phyloP scores from a whole-genome alignment of 2,888 invertebrate species.

The Oxytorus armatus region DNA sequence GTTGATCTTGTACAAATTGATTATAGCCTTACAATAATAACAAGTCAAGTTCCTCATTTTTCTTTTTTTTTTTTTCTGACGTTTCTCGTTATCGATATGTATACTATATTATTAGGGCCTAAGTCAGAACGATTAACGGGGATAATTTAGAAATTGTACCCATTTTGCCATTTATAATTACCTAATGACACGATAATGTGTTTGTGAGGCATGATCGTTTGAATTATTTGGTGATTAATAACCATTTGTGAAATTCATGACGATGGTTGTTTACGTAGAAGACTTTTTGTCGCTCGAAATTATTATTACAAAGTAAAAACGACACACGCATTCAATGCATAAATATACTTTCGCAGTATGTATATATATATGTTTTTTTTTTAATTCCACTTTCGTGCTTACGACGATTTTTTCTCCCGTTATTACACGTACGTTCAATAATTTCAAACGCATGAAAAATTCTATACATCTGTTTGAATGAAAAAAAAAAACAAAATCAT shows the following conservation, averaged over 20 bases:
- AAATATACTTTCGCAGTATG: slow-evolving; percentile 57
- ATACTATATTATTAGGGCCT: slow-evolving; percentile 79
- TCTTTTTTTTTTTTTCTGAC: no score
- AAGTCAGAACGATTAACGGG: slow-evolving; percentile 75
- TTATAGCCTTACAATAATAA: slow-evolving; percentile 82
- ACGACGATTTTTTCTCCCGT: slow-evolving; percentile 41
- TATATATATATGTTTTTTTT: slow-evolving; percentile 36
- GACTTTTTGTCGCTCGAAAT: slow-evolving; percentile 41
- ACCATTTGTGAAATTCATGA: slow-evolving; percentile 49
- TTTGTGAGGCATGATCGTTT: slow-evolving; percentile 54
- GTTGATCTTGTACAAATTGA: slow-evolving; percentile 83
- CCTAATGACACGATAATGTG: slow-evolving; percentile 66
- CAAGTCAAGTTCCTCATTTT: slow-evolving; percentile 78
- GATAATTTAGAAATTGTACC: slow-evolving; percentile 78
- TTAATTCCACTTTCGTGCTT: slow-evolving; percentile 57
- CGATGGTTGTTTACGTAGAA: slow-evolving; percentile 34
- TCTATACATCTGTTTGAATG: slow-evolving; percentile 39
- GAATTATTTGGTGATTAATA: slow-evolving; percentile 56
- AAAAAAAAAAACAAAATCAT: slow-evolving; percentile 50
- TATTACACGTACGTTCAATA: not conserved
- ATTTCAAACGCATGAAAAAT: slow-evolving; percentile 18
- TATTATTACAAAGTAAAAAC: slow-evolving; percentile 54
- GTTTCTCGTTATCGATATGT: slow-evolving; percentile 73
- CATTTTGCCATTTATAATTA: slow-evolving; percentile 71
- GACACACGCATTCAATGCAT: slow-evolving; percentile 51